phyloP scores from a whole-genome alignment of 2,797 vertebrate species.

The Pseudopleuronectes americanus region DNA sequence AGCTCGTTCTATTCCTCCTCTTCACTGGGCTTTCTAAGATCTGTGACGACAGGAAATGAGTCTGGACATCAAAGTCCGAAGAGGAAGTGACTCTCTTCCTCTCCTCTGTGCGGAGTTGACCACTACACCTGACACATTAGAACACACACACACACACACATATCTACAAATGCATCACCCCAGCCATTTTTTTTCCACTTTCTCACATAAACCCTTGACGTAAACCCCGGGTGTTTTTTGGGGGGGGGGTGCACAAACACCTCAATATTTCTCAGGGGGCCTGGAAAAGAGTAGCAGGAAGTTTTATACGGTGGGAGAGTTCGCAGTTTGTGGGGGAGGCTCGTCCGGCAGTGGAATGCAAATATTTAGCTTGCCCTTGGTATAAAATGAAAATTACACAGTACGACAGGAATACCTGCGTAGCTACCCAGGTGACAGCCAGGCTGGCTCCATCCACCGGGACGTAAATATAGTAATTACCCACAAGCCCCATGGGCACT shows the following conservation, averaged over 20 bases:
- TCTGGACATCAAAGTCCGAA: constrained; percentile 72
- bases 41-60: constrained; percentile 76
- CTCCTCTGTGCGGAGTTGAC: constrained; percentile 44
- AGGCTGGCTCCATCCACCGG: constrained; percentile 66
- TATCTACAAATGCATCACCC: constrained; percentile 11
- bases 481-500: constrained; percentile 53
- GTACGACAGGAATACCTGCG: constrained; percentile 72
- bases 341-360: constrained; percentile 72
- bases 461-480: constrained; percentile 78
- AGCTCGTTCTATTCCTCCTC: constrained; percentile 33
- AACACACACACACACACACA: constrained; percentile 26
- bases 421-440: constrained; percentile 78
- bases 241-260: constrained; percentile 41
- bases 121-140: constrained; percentile 64
- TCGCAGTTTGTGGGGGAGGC: constrained; percentile 46
- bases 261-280: constrained; percentile 31
- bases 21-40: constrained; percentile 58
- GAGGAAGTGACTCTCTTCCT: constrained; percentile 73
- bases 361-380: constrained; percentile 76
- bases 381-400: constrained; percentile 79
- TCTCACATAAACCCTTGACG: constrained; percentile 38
- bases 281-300: constrained; percentile 17
- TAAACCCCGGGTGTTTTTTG: too few species aligned
- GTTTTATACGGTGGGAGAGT: constrained; percentile 54
- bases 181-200: constrained; percentile 22